These are phyloP conservation scores for Heliconius himera DNA, from an alignment of 1,140 invertebrate species.

Conservation along the genomic window DNA sequence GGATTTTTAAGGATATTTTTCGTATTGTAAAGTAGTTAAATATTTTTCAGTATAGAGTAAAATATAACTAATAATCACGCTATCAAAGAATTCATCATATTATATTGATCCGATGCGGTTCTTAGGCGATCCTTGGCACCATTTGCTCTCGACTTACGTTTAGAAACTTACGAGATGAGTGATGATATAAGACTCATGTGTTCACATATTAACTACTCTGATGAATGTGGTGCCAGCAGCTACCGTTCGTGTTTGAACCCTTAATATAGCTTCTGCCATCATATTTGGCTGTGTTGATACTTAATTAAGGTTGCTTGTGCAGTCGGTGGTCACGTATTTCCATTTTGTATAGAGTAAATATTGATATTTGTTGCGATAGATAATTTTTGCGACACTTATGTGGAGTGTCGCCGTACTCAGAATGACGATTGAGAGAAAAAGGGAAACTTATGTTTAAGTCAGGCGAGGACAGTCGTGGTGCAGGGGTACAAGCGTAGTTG, in stretches of 20 bases:
- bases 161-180: conserved; percentile 63
- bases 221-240: conserved; percentile 63
- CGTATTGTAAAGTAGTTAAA: too few species aligned
- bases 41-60: too few species aligned
- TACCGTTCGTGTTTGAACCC: conserved; percentile 48
- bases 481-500: not conserved
- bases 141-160: conserved; percentile 58
- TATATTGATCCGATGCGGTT: not conserved
- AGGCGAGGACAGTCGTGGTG: too few species aligned
- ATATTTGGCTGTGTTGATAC: not conserved
- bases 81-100: not conserved
- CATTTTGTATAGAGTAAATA: not conserved
- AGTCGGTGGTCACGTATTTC: not conserved
- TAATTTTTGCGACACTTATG: too few species aligned
- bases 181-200: conserved; percentile 72
- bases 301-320: not conserved
- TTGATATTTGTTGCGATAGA: too few species aligned
- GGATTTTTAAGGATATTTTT: too few species aligned
- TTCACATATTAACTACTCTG: conserved; percentile 75
- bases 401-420: too few species aligned
- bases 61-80: too few species aligned
- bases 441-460: too few species aligned
- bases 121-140: conserved; percentile 32
- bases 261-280: conserved; percentile 25
- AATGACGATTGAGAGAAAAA: too few species aligned